phyloP scores from a whole-genome alignment of 1,140 invertebrate species.

The Samia ricini region DNA sequence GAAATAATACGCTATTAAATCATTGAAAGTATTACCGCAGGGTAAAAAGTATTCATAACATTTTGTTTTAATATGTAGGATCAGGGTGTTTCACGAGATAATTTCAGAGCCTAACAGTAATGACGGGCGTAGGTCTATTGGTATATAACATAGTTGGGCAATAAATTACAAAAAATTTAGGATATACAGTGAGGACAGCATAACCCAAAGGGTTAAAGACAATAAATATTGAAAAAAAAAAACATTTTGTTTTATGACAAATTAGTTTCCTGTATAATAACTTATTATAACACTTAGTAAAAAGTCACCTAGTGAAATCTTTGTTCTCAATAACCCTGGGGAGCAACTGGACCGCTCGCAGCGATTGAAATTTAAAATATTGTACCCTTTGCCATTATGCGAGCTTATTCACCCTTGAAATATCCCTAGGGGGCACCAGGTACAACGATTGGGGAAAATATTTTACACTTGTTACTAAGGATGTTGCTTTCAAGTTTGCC shows the following conservation, averaged over 20 bases:
- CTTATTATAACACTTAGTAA: constrained; percentile 67
- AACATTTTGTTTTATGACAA: constrained; percentile 9
- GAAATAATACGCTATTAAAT: too few relatives aligned
- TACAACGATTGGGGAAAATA: constrained; percentile 76
- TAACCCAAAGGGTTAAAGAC: too few relatives aligned
- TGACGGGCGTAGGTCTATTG: too few relatives aligned
- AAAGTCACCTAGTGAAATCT: constrained; percentile 69
- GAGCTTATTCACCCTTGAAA: constrained; percentile 79
- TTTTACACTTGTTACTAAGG: constrained; percentile 77
- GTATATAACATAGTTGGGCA: too few relatives aligned
- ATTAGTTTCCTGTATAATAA: constrained; percentile 39
- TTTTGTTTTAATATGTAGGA: too few relatives aligned
- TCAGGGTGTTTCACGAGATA: too few relatives aligned
- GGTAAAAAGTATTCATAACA: too few relatives aligned
- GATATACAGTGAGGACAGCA: too few relatives aligned
- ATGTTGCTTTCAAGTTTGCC: constrained; percentile 66
- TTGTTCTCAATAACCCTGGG: constrained; percentile 60
- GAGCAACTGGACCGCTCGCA: constrained; percentile 64
- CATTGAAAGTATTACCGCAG: too few relatives aligned
- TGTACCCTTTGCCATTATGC: constrained; percentile 78
- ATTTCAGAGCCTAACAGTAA: too few relatives aligned
- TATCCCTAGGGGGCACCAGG: constrained; percentile 76
- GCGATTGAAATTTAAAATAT: constrained; percentile 79
- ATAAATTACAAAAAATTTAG: too few relatives aligned
- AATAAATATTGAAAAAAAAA: background rate